Evolutionary conservation across 1,140 invertebrate genomes (phyloP).

Genomic region (Hypsibius dujardini): DNA sequence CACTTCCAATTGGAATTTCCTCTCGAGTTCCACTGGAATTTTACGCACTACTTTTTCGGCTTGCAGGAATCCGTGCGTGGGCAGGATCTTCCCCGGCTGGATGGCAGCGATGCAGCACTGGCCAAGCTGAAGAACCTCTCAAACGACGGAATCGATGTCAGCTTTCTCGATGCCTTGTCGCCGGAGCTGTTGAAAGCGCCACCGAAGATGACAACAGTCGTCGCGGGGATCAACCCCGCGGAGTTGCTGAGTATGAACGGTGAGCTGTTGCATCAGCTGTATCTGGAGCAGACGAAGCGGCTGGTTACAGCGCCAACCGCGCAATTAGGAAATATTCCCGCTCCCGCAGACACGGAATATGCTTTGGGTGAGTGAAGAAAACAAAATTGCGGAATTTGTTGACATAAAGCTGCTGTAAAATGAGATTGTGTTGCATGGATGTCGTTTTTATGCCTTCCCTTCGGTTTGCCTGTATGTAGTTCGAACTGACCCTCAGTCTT

Average conservation of each 20-base stretch:
- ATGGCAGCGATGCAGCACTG: slow-evolving; percentile 1
- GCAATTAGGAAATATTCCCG: neutral
- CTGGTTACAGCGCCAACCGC: neutral
- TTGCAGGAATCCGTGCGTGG: too few relatives aligned
- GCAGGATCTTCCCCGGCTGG: neutral
- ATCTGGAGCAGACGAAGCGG: slow-evolving; percentile 7
- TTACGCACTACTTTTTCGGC: too few relatives aligned
- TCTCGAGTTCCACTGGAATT: too few relatives aligned
- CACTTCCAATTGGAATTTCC: too few relatives aligned
- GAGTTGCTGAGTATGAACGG: neutral
- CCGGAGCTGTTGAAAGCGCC: neutral
- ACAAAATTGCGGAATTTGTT: too few relatives aligned
- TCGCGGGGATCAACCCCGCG: neutral
- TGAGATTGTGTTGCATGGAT: too few relatives aligned
- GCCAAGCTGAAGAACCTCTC: neutral
- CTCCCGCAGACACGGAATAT: neutral
- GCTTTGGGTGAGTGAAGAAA: neutral
- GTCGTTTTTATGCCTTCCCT: too few relatives aligned
- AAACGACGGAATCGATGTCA: slow-evolving; percentile 7
- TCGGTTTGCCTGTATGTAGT: too few relatives aligned
- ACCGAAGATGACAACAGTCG: neutral
- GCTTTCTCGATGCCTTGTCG: neutral
- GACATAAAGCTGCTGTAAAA: too few relatives aligned
- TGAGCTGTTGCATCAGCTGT: slow-evolving; percentile 11
- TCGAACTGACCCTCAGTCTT: too few relatives aligned